Percentiles rank a stretch among this genome's conserved stretches.
These are phyloP conservation scores for Apodemia mormo DNA, from an alignment of 2,888 invertebrate species.

Conservation along the genomic window DNA sequence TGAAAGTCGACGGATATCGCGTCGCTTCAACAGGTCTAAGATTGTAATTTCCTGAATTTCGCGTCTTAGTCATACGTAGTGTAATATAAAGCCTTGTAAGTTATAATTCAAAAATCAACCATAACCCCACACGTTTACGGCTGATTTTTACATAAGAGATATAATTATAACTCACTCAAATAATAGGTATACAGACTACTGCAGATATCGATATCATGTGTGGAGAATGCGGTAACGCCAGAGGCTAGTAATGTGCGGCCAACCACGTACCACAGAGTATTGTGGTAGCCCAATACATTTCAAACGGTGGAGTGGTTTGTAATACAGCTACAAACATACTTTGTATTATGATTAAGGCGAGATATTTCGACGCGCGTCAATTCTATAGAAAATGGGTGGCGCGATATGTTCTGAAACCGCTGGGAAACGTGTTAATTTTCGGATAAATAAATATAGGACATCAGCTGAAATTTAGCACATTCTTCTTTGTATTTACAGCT, in stretches of 20 bases:
- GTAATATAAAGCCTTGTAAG: not conserved
- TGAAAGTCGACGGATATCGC: constrained; percentile 23
- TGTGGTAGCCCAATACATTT: constrained; percentile 45
- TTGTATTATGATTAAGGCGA: not conserved
- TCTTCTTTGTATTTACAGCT: no score
- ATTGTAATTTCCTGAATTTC: constrained; percentile 40
- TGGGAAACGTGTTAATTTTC: no score
- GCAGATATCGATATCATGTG: constrained; percentile 43
- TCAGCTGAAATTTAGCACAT: no score
- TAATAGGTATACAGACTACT: constrained; percentile 25
- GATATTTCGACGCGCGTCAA: no score
- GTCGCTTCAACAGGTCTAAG: constrained; percentile 41
- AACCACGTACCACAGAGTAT: constrained; percentile 41
- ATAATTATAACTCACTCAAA: constrained; percentile 14
- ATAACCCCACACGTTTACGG: constrained; percentile 8
- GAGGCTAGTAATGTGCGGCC: constrained; percentile 47
- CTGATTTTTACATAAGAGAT: constrained; percentile 19
- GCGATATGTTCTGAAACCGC: no score
- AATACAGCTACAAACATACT: not conserved
- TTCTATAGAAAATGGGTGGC: no score
- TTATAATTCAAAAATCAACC: constrained; percentile 16
- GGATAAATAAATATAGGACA: no score
- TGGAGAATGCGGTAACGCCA: constrained; percentile 45
- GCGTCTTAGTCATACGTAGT: constrained; percentile 33
- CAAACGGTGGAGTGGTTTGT: constrained; percentile 31